Evolutionary conservation across 1,140 invertebrate species (phyloP), one percentile per base, ranked within the genome.

Genomic region (Popillia japonica): DNA sequence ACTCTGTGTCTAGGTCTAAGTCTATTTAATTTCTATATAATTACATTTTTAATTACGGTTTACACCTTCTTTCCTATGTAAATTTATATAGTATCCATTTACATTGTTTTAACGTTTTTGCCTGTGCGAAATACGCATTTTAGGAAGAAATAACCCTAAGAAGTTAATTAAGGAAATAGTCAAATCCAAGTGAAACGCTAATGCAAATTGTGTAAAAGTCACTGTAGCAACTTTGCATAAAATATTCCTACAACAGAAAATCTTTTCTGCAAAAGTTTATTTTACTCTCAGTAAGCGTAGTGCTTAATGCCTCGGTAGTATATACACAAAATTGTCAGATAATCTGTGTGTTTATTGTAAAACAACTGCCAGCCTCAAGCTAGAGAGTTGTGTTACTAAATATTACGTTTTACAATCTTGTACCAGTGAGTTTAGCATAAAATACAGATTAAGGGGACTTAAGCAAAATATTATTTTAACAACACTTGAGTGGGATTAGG

Each of bases 381-480:
- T 68, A 8, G 8, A 11, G 27, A 23, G 61, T 68, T 68, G 20
- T 68, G 22, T 68, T 20, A 68, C 61, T 68, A 68, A 68, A 68
- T 27, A 34, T 27, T 22, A 68, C 22, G 22, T 14, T 34, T 68
- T n/a, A 68, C 23, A 22, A 68, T 68, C 61, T 68, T 68, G 61
- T 68, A 68, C 61, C 61, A 68, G 10, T 9, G 61, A 14, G 6
- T 68, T 68, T 14, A 27, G 61, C 22, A 68, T 68, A 68, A 68
- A 68, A 68, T 68, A 68, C 61, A 68, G 61, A 68, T 68, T 68
- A 68, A 68, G 61, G 61, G 61, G 14, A 23, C 61, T 68, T 68
- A 68, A 68, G 6, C 27, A 68, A 68, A 68, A 68, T 68, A 68
- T 68, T 68, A 68, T 27, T 68, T 68, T n/a, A 68, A 22, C 22